Conservation (phyloP, 2,113 vertebrate species). For the Tonatia bakeri region DNA sequence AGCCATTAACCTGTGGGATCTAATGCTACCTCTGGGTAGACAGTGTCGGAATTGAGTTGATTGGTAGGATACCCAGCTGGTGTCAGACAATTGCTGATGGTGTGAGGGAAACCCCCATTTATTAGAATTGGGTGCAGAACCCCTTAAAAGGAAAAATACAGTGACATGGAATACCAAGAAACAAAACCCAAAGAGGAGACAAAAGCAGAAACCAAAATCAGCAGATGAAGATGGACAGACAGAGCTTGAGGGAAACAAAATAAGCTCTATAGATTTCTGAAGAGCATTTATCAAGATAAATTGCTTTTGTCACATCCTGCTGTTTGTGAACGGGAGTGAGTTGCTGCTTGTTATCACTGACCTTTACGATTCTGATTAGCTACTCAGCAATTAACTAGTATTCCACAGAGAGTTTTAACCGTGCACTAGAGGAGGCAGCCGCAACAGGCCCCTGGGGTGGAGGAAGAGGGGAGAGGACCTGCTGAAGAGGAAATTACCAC, state of each 20-base stretch:
- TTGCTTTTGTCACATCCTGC: slow-evolving; percentile 61
- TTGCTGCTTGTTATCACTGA: slow-evolving; percentile 61
- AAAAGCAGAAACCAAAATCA: not conserved
- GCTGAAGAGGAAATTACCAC: not conserved
- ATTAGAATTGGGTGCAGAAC: not conserved
- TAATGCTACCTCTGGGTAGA: not conserved
- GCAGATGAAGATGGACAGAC: slow-evolving; percentile 35
- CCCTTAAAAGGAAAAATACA: not conserved
- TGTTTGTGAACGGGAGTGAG: slow-evolving; percentile 52
- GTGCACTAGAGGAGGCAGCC: not conserved
- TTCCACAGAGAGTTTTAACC: not conserved
- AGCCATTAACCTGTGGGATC: not conserved
- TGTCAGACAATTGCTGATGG: not conserved
- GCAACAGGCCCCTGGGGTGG: not conserved
- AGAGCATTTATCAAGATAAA: slow-evolving; percentile 60
- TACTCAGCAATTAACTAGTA: slow-evolving; percentile 55
- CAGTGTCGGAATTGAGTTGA: not conserved
- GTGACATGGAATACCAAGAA: not conserved
- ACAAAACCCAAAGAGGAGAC: not conserved
- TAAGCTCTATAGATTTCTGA: slow-evolving; percentile 40
- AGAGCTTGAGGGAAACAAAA: slow-evolving; percentile 18
- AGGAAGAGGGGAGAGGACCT: not conserved
- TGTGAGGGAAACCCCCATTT: not conserved
- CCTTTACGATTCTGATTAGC: slow-evolving; percentile 66
- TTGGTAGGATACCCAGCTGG: not conserved